phyloP scores from a whole-genome alignment of 2,888 invertebrate species.

The Drosophila demipolita region DNA sequence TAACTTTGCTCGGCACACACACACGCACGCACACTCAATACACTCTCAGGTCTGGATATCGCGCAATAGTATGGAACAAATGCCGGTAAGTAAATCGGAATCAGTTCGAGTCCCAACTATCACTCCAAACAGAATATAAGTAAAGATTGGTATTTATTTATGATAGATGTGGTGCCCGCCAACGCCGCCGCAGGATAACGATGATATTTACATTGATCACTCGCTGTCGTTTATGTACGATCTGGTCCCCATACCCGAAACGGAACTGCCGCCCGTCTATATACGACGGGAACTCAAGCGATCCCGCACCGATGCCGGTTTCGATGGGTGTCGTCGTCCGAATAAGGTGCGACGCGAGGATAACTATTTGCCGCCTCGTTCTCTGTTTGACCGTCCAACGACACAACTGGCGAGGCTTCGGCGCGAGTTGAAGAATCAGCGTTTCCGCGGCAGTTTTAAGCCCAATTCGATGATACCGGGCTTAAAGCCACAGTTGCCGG shows the following conservation, averaged over 20 bases:
- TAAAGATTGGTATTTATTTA: slow-evolving; percentile 14
- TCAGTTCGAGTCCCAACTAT: neutral
- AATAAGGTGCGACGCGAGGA: slow-evolving; percentile 90
- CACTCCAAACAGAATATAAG: neutral
- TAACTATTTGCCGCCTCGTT: slow-evolving; percentile 91
- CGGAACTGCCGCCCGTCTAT: slow-evolving; percentile 92
- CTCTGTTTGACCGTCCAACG: slow-evolving; percentile 92
- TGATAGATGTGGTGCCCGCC: slow-evolving; percentile 97
- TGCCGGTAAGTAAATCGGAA: slow-evolving; percentile 89
- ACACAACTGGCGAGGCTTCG: slow-evolving; percentile 91
- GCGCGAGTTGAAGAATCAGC: slow-evolving; percentile 91
- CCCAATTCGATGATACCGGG: slow-evolving; percentile 86
- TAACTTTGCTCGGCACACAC: slow-evolving; percentile 55
- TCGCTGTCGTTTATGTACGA: slow-evolving; percentile 95
- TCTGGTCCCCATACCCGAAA: slow-evolving; percentile 90
- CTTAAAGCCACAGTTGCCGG: slow-evolving; percentile 86
- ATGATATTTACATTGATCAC: slow-evolving; percentile 95
- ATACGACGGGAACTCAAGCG: slow-evolving; percentile 91
- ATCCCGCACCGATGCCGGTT: slow-evolving; percentile 88
- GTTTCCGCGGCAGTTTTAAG: slow-evolving; percentile 88
- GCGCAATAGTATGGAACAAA: slow-evolving; percentile 89
- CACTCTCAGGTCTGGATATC: slow-evolving; percentile 91
- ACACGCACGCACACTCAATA: slow-evolving; percentile 5
- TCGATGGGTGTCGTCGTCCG: slow-evolving; percentile 87
- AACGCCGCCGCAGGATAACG: slow-evolving; percentile 97